Evolutionary conservation across 2,888 invertebrate genomes (phyloP), one percentile per base, ranked within the genome.

Genomic region (Odiellus spinosus): DNA sequence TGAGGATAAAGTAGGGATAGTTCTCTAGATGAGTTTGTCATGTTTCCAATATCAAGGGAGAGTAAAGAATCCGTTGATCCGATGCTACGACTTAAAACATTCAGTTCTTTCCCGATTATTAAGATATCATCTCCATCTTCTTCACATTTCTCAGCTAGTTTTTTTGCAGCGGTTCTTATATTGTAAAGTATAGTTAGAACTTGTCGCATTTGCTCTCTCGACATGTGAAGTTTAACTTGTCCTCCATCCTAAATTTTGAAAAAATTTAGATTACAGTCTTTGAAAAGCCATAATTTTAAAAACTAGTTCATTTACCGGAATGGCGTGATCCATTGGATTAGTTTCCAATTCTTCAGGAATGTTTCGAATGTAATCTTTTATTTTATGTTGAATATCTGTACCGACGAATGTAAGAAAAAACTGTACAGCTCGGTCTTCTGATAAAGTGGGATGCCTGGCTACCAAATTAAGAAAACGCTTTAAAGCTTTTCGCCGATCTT

Each of bases 321-420:
- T 26, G 26, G 26, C 26, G 4, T 4, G 4, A 26, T 26, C 26
- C 26, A 26, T 26, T 26, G 26, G 26, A 26, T 26, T 26, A 26
- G 26, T 26, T 26, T 26, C 26, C 26, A 26, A 26, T 8, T 26
- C 26, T 26, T 26, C 26, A 6, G 26, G 26, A 26, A 26, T 26
- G 26, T 26, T 26, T 26, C 26, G 26, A 26, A 26, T 26, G 26
- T 26, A 26, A 26, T 57, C 56, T 50, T 64, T 15, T 10, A 36
- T 36, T 36, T 36, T 20, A 36, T 41, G 19, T 1, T 12, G 26
- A 63, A 65, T 61, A 60, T 67, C 67, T 36, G 62, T 58, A 21
- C 67, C 67, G 42, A 56, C 56, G 55, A 62, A 67, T 11, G 67
- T 63, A 5, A 67, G 57, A 53, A 67, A 67, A 51, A 62, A 66